phyloP scores from a whole-genome alignment of 2,797 vertebrate genomes.

The Poeciliopsis presidionis region DNA sequence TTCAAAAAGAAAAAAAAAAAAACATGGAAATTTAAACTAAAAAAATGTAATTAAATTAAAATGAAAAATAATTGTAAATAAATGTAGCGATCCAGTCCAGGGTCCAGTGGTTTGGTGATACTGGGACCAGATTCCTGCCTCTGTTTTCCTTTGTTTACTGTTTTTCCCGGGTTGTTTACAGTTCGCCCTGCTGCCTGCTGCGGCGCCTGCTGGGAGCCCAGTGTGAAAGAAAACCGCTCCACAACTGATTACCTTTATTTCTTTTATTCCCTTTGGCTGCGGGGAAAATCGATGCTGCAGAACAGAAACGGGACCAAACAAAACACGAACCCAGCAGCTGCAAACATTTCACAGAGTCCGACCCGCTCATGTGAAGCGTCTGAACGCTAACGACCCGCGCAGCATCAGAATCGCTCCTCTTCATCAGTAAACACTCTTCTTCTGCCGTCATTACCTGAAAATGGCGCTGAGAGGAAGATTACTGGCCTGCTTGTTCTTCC shows the following conservation, averaged over 20 bases:
- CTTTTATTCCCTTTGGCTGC: background rate
- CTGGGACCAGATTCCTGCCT: background rate
- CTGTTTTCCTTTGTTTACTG: background rate
- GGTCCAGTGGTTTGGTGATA: background rate
- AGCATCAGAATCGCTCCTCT: background rate
- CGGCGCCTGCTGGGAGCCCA: background rate
- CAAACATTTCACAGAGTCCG: background rate
- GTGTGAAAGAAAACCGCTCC: background rate
- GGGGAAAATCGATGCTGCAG: background rate
- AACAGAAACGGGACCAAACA: background rate
- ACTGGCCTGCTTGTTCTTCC: constrained; percentile 9
- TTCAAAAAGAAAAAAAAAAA: background rate
- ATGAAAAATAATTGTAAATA: background rate
- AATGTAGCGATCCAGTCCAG: background rate
- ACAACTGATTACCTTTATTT: constrained; percentile 1
- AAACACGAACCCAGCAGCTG: background rate
- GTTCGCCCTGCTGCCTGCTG: background rate
- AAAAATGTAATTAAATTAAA: background rate
- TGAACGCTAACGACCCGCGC: background rate
- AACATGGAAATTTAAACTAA: background rate
- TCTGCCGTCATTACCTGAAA: constrained; percentile 28
- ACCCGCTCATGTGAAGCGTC: background rate
- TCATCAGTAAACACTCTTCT: constrained; percentile 18
- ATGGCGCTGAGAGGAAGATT: constrained; percentile 40
- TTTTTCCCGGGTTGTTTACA: background rate